Conservation (phyloP, 35 echinoderm and acorn worm species). For the Diadema setosum region DNA sequence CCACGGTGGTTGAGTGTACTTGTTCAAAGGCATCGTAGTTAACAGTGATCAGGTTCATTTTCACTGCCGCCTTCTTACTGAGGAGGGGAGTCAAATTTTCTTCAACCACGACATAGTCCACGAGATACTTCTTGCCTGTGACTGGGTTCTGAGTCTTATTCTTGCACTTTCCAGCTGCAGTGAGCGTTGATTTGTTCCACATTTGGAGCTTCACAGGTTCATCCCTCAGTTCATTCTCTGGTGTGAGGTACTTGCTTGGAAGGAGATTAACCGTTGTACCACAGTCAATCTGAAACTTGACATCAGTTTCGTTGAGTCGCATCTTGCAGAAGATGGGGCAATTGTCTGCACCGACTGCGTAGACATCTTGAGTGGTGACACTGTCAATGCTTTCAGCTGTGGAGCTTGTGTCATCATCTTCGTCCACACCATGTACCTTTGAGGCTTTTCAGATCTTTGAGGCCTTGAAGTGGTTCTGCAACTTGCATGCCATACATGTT, state of each 20-base stretch:
- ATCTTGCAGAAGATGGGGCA: background rate
- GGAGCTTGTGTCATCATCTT: too few relatives aligned
- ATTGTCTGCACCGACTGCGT: too few relatives aligned
- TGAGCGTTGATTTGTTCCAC: background rate
- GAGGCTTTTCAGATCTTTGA: too few relatives aligned
- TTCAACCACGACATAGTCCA: constrained; percentile 9
- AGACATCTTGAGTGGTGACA: too few relatives aligned
- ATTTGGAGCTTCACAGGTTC: background rate
- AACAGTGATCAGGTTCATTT: constrained; percentile 20
- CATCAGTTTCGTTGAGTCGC: background rate
- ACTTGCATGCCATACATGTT: too few relatives aligned
- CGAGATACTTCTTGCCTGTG: constrained; percentile 19
- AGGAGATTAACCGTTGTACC: constrained; percentile 22
- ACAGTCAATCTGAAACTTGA: constrained; percentile 30
- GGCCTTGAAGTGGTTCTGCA: too few relatives aligned
- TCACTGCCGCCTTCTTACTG: background rate
- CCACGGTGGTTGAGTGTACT: background rate
- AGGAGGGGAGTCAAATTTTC: background rate
- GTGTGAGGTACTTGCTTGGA: background rate
- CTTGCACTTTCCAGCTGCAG: background rate
- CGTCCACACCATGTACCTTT: too few relatives aligned
- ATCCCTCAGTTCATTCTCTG: background rate
- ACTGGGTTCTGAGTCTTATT: background rate
- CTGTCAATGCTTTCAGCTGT: too few relatives aligned
- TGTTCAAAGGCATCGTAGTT: constrained; percentile 3